Evolutionary conservation across 2,888 invertebrate species (phyloP).

Genomic region (Parnassius smintheus): DNA sequence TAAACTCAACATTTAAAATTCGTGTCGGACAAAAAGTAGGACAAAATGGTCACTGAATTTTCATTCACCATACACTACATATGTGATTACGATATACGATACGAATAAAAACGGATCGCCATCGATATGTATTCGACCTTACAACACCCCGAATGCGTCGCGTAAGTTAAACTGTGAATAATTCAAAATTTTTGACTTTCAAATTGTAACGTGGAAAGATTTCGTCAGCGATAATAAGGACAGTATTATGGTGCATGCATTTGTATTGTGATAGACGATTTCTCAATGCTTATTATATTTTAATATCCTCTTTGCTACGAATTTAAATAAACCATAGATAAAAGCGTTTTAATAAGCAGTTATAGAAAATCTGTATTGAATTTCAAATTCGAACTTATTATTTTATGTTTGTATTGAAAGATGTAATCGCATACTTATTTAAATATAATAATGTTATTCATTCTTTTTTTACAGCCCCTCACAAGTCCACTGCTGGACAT

Average conservation of each 20-base stretch:
- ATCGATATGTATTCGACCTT: slow-evolving; percentile 20
- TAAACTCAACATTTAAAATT: slow-evolving; percentile 18
- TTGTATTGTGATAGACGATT: slow-evolving; percentile 8
- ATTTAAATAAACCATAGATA: slow-evolving; percentile 17
- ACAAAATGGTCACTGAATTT: slow-evolving; percentile 13
- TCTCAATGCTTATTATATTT: slow-evolving; percentile 10
- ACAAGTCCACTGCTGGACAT: too few relatives aligned
- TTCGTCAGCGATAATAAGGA: slow-evolving; percentile 32
- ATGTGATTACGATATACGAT: slow-evolving; percentile 15
- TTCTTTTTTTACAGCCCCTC: too few relatives aligned
- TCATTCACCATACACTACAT: slow-evolving; percentile 20
- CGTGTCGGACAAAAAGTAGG: slow-evolving; percentile 16
- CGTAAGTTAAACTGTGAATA: slow-evolving; percentile 23
- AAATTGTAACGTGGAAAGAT: slow-evolving; percentile 34
- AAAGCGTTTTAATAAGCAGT: neutral
- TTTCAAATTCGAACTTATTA: neutral
- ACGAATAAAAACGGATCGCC: neutral
- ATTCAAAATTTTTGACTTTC: slow-evolving; percentile 28
- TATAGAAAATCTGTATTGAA: slow-evolving; percentile 3
- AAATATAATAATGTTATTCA: too few relatives aligned
- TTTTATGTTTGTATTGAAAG: too few relatives aligned
- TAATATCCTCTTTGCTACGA: slow-evolving; percentile 18
- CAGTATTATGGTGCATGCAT: neutral
- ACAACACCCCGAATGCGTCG: slow-evolving; percentile 21
- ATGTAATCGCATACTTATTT: too few relatives aligned